These are phyloP conservation scores for Balaenoptera acutorostrata DNA, from an alignment of 2,113 vertebrate genomes.

Conservation along the genomic window DNA sequence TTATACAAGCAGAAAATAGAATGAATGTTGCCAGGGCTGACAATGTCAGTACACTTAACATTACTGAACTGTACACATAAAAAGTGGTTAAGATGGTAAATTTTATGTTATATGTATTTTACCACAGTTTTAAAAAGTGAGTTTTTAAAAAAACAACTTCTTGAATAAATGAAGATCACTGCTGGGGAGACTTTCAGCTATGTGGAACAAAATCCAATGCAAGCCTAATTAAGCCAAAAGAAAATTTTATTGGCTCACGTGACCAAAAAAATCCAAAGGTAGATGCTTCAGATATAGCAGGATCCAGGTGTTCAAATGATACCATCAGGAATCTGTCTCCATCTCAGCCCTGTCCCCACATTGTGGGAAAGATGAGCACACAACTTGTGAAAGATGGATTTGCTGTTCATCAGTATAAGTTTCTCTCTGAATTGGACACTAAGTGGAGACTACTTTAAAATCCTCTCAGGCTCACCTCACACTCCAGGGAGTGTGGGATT, in stretches of 20 bases:
- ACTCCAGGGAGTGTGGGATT: not conserved
- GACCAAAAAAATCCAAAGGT: not conserved
- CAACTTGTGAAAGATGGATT: not conserved
- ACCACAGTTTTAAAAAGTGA: not conserved
- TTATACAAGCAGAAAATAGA: not conserved
- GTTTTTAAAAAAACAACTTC: not conserved
- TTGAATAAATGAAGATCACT: not conserved
- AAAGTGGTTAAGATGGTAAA: not conserved
- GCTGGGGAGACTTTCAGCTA: not conserved
- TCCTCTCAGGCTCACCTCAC: not conserved
- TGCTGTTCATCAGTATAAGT: not conserved
- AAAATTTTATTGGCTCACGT: not conserved
- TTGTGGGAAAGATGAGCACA: not conserved
- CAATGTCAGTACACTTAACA: not conserved
- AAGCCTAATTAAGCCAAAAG: not conserved
- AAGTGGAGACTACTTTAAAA: not conserved
- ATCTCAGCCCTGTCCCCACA: not conserved
- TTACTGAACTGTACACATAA: not conserved
- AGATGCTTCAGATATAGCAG: not conserved
- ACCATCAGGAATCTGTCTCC: not conserved
- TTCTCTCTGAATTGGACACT: not conserved
- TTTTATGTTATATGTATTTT: not conserved
- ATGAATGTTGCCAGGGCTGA: not conserved
- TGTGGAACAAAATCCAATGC: not conserved
- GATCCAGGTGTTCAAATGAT: not conserved